phyloP scores from a whole-genome alignment of 2,113 vertebrate genomes.

The Tympanuchus pallidicinctus region DNA sequence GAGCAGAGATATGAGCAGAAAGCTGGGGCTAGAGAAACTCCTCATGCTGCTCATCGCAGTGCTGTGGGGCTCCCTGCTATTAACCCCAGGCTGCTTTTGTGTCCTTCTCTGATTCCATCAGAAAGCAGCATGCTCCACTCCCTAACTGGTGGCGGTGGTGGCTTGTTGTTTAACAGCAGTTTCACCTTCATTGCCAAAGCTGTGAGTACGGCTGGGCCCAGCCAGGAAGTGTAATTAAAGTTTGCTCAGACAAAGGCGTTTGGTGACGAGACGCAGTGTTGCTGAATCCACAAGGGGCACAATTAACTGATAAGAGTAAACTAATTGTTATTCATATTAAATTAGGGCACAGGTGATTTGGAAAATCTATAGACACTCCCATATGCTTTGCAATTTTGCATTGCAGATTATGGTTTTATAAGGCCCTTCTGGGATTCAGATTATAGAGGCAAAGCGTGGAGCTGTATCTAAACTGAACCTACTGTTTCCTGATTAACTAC shows the following conservation, averaged over 20 bases:
- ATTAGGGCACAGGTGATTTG: constrained; percentile 80
- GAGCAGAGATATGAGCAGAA: fast-evolving
- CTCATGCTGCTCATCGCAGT: neutral
- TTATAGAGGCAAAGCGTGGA: constrained; percentile 46
- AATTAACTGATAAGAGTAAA: constrained; percentile 78
- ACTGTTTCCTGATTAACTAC: constrained; percentile 65
- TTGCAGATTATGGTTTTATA: constrained; percentile 73
- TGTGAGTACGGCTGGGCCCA: neutral
- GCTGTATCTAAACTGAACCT: constrained; percentile 53
- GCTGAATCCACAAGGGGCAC: constrained; percentile 72
- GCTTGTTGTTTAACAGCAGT: neutral
- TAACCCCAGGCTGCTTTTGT: neutral
- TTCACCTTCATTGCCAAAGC: neutral
- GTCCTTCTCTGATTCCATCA: neutral
- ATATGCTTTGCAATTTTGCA: constrained; percentile 71
- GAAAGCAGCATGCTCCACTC: neutral
- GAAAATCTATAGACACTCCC: constrained; percentile 77
- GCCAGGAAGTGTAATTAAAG: constrained; percentile 54
- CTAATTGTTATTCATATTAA: constrained; percentile 81
- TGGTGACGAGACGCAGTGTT: constrained; percentile 43
- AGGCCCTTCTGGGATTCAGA: constrained; percentile 66
- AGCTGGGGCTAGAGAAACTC: neutral
- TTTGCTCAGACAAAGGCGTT: constrained; percentile 57
- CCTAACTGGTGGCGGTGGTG: neutral
- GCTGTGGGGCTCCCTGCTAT: neutral